Evolutionary conservation across 2,113 vertebrate species (phyloP).

Genomic region (Zosterops lateralis): DNA sequence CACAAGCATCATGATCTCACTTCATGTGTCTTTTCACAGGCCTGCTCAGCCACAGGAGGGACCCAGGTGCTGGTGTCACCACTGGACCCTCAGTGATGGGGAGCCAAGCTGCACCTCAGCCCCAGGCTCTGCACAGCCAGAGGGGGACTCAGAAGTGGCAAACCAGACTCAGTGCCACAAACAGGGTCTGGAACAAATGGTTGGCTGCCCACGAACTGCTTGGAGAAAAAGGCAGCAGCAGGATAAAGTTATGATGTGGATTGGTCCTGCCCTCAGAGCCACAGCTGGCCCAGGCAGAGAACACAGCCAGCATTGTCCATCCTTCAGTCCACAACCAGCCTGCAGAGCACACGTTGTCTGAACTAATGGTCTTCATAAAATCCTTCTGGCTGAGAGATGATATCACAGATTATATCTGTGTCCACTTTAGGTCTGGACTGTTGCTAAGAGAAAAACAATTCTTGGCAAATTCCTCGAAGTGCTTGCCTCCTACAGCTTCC

Average conservation of each 20-base stretch:
- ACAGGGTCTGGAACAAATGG: background rate
- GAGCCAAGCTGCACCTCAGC: background rate
- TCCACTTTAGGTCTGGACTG: background rate
- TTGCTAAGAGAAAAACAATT: background rate
- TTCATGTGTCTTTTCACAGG: background rate
- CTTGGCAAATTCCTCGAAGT: background rate
- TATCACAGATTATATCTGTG: background rate
- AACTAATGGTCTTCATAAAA: background rate
- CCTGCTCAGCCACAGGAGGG: background rate
- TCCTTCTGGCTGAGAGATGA: background rate
- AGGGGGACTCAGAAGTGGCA: background rate
- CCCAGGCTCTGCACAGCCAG: background rate
- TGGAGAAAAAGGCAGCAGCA: background rate
- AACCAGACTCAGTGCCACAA: background rate
- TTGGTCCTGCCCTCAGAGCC: background rate
- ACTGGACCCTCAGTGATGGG: rapidly evolving
- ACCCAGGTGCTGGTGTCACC: background rate
- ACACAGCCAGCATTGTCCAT: background rate
- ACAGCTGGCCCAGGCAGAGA: background rate
- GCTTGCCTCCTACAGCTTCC: background rate
- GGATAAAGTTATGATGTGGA: background rate
- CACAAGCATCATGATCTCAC: background rate
- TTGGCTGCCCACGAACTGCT: background rate
- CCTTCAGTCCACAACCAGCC: background rate
- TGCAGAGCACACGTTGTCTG: background rate